These are phyloP conservation scores for Neoniphon sammara DNA, from an alignment of 2,797 vertebrate genomes.

Conservation along the genomic window DNA sequence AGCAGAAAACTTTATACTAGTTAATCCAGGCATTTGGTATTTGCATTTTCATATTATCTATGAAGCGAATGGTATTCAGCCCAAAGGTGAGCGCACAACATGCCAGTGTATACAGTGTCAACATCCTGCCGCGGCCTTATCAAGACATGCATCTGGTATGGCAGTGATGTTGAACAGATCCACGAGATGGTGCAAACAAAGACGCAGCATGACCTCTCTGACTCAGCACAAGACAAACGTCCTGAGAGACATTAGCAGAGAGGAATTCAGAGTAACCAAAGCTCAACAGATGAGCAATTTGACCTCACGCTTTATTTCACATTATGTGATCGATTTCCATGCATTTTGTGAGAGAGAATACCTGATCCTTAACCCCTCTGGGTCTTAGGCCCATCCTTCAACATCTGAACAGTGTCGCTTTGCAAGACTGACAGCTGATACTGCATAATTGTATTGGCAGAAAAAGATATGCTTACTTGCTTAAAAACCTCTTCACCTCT, in stretches of 20 bases:
- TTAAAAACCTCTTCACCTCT: no score
- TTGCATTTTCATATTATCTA: constrained; percentile 11
- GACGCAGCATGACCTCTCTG: not conserved
- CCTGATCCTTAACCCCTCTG: constrained; percentile 56
- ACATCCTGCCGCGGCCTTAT: constrained; percentile 62
- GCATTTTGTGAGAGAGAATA: constrained; percentile 26
- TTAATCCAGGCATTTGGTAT: constrained; percentile 9
- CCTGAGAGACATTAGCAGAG: constrained; percentile 6
- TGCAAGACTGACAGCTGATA: constrained; percentile 52
- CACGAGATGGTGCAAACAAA: constrained; percentile 23
- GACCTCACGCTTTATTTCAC: constrained; percentile 19
- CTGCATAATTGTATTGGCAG: constrained; percentile 16
- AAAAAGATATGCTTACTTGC: not conserved
- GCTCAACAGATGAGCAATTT: constrained; percentile 28
- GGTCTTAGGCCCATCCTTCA: constrained; percentile 31
- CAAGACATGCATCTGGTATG: constrained; percentile 31
- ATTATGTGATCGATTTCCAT: constrained; percentile 23
- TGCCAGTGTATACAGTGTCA: constrained; percentile 71
- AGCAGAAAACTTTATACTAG: not conserved
- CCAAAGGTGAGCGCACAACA: constrained; percentile 60
- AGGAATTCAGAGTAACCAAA: constrained; percentile 45
- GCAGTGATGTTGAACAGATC: constrained; percentile 54
- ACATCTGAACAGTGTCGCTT: constrained; percentile 36
- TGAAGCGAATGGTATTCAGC: constrained; percentile 9
- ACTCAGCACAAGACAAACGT: constrained; percentile 19